Percentiles rank a stretch among this genome's conserved stretches.
phyloP scores from a whole-genome alignment of 2,113 vertebrate genomes.

The Neopipo cinnamomea region DNA sequence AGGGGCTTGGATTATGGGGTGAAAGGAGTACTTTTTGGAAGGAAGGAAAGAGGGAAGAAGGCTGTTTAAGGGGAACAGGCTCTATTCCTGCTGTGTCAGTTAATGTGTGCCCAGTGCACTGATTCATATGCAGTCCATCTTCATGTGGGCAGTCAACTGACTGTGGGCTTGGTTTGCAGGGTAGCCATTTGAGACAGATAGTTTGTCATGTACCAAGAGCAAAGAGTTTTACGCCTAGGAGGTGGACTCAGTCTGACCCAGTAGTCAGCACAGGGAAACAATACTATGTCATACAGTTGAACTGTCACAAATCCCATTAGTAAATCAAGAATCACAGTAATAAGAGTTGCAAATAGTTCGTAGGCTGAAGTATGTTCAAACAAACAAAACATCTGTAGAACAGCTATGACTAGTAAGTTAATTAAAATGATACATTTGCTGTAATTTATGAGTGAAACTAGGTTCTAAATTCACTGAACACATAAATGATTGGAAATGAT shows the following conservation, averaged over 20 bases:
- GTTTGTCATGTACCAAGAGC: not conserved
- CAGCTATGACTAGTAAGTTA: not conserved
- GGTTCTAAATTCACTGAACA: not conserved
- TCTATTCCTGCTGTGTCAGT: not conserved
- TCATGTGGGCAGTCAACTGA: not conserved
- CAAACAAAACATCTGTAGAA: not conserved
- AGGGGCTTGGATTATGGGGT: not conserved
- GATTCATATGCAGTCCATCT: not conserved
- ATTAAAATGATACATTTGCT: conserved; percentile 20
- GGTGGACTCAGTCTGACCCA: not conserved
- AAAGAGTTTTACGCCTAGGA: not conserved
- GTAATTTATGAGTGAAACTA: conserved; percentile 4
- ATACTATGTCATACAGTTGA: not conserved
- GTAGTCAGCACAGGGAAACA: not conserved
- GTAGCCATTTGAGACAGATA: not conserved
- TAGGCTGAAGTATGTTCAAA: not conserved
- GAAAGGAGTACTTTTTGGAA: not conserved
- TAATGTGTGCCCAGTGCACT: not conserved
- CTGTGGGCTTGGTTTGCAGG: not conserved
- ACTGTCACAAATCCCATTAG: not conserved
- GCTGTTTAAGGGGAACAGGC: not conserved
- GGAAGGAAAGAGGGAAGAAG: not conserved
- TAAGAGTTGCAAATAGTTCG: not conserved
- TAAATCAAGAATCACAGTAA: not conserved
- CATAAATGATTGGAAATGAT: conserved; percentile 25